Conservation (phyloP, 2,113 vertebrate species). For the Hystrix brachyura region DNA sequence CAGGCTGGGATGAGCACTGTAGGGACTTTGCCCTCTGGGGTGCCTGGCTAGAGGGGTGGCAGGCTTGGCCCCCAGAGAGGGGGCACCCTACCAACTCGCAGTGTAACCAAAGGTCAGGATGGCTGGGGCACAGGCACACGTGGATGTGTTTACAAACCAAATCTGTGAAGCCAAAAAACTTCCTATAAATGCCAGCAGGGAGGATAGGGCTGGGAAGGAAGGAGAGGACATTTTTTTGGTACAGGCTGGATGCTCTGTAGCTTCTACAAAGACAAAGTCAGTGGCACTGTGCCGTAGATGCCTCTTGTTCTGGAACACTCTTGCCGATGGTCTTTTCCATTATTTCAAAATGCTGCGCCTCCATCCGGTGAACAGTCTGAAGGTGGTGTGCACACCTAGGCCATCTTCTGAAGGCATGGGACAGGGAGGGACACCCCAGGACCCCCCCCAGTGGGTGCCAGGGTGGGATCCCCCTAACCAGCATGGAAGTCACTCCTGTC, state of each 20-base stretch:
- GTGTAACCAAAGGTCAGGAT: accelerated
- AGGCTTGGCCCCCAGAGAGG: not conserved
- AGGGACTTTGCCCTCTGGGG: not conserved
- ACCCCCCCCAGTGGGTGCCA: accelerated
- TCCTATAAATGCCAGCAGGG: not conserved
- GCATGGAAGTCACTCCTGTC: not conserved
- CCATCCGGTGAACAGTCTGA: accelerated
- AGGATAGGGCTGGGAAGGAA: too few species aligned
- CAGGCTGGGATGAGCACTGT: not conserved
- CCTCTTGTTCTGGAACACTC: not conserved
- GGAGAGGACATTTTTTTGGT: accelerated
- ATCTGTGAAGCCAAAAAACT: not conserved
- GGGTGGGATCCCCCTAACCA: not conserved
- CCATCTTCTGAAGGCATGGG: accelerated
- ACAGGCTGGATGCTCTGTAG: not conserved
- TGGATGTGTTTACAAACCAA: not conserved
- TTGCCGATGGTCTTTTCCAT: accelerated
- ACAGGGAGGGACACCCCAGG: accelerated
- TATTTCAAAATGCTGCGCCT: accelerated
- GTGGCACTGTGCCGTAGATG: accelerated
- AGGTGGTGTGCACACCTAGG: accelerated
- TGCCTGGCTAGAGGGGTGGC: not conserved
- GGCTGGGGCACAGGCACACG: accelerated
- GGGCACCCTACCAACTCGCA: too few species aligned
- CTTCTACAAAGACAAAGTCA: not conserved